Evolutionary conservation across 2,113 vertebrate genomes (phyloP), one percentile per base, ranked within the genome.

Genomic region (Ochotona curzoniae): DNA sequence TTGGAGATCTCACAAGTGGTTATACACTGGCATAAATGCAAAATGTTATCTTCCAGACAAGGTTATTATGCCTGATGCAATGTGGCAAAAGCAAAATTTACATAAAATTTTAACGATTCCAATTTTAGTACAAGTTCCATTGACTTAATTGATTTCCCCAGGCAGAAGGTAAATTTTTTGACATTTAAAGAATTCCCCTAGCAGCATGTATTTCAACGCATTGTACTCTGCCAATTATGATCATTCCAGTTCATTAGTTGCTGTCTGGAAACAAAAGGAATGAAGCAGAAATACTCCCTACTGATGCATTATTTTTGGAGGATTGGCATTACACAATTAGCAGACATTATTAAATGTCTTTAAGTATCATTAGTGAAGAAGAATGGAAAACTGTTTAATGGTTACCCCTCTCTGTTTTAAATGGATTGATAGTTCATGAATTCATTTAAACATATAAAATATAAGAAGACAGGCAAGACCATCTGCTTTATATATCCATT

Each of bases 321-420:
- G 70, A 93, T 66, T 87, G 49, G 69, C 67, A 93, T 75, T 88
- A 78, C 26, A 70, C 64, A 95, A 90, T 96, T 97, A 97, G 75
- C 75, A 93, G 94, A 91, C 3, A 32, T 89, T 97, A 96, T 92
- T 94, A 84, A 94, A 70, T 91, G 57, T 66, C 75, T 95, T 96
- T 97, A 91, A 95, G 71, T 93, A 96, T 81, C 94, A 94, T 97
- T 96, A 96, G 87, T 75, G 79, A 96, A 92, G 95, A 96, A 95
- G 89, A 96, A 96, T 95, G 69, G 54, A 87, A 95, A 92, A 82
- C 81, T 87, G 38, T 92, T 96, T 94, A 97, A 91, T 93, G 82
- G 83, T 35, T 81, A 91, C 91, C 76, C 80, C 83, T 96, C 79
- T 95, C 92, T 91, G 79, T 60, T 90, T 92, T 95, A 90, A 87